Base-by-base conservation (phyloP, 1,140 invertebrate species). In the Pseudomyrmex pallidus region DNA sequence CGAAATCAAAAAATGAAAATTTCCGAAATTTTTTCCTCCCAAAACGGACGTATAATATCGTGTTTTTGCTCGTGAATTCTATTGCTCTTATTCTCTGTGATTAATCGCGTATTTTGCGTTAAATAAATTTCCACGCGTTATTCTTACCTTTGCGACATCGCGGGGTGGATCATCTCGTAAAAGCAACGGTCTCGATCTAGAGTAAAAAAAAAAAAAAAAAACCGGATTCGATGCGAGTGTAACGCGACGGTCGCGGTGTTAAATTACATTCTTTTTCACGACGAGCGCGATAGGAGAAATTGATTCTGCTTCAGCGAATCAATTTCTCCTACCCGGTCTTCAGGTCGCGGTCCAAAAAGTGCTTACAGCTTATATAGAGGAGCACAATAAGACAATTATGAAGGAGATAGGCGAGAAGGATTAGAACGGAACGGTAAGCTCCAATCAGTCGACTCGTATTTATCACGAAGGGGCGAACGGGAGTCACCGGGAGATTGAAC, bases 331-430 rank as follows among this genome's bases (percentile, higher is more conserved):
- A 50, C 48, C 50, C 22, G 57, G 20, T 35, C 22, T 61, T n/a
- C 66, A 50, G 59, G 54, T 56, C 20, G 72, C 59, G 66, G 35
- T 82, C 66, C 50, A 54, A n/a, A 52, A 13, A 50, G 20, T 48
- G 66, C 76, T 59, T 61, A 17, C 22, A 63, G 82, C 76, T 87
- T 83, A 83, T 62, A 74, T 62, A 74, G 35, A 35, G 86, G 85
- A 85, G 87, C 82, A 92, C 91, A 92, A 92, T 91, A 84, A 91
- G 90, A 91, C 88, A 91, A 92, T 92, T 88, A 92, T 84, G 82
- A 61, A 25, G 22, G 61, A 91, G 89, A 92, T 92, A 90, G 83
- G 73, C 59, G 78, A 87, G 82, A 35, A 13, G 88, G 91, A 92
- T 91, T 92, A 91, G 90, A 35, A 74, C 86, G 86, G 85, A 72